Evolutionary conservation across 1,140 invertebrate genomes (phyloP), one percentile per base, ranked within the genome.

Genomic region (Papilio polyxenes): DNA sequence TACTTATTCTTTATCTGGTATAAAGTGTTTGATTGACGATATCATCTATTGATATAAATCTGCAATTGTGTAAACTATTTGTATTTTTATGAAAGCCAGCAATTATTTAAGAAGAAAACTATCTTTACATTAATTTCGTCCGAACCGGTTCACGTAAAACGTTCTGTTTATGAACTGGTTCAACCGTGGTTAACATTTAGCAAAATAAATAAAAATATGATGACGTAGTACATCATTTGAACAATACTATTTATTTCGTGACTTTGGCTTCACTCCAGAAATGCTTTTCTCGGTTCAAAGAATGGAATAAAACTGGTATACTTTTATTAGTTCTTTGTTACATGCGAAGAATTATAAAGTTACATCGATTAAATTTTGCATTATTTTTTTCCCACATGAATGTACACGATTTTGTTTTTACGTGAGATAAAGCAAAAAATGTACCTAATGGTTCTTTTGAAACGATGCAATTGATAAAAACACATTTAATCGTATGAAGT

Each of bases 311-410:
- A 31, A 37, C 20, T 65, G 23, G 23, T 11, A 31, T 37, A 31
- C 62, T 59, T 59, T 59, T 59, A 59, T 59, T 59, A 20, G 17
- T 17, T 59, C n/a, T 59, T 9, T 59, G 56, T 59, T 59, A 59
- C n/a, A 10, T 20, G n/a, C 0, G 1, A 59, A 59, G 56, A 59
- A 59, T 53, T 59, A 59, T 44, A 31, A 31, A 31, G 23, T 31
- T 31, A 9, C 3, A 20, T 59, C 3, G n/a, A 9, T 59, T 8
- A 59, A 20, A 59, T 9, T 59, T 20, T 59, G 8, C 2, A 8
- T 59, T 20, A 59, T 59, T n/a, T 59, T 59, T 59, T 59, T 59
- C 56, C 56, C 56, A 59, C n/a, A n/a, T 59, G 56, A 20, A 59
- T n/a, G n/a, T 59, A 59, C 17, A 20, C 0, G 56, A 59, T 59